These are phyloP conservation scores for Leptopilina myrica DNA, from an alignment of 2,888 invertebrate genomes.

Conservation along the genomic window DNA sequence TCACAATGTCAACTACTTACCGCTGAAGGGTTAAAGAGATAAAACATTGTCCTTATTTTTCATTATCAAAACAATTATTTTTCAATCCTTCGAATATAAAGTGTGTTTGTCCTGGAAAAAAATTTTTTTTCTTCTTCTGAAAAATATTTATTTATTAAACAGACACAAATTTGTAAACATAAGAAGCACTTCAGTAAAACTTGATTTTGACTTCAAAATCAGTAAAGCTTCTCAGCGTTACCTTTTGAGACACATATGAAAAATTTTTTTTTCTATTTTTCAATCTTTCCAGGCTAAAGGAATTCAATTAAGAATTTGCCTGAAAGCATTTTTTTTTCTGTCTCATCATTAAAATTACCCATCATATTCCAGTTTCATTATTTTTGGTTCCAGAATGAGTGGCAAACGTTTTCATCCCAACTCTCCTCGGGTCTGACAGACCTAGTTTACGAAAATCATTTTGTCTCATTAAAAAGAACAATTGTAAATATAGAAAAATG, in stretches of 20 bases:
- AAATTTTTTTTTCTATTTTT: constrained; percentile 25
- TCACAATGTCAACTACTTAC: constrained; percentile 11
- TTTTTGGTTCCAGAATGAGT: constrained; percentile 35
- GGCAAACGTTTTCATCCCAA: constrained; percentile 38
- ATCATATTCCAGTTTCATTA: constrained; percentile 36
- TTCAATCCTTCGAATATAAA: background rate
- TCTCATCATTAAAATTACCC: constrained; percentile 26
- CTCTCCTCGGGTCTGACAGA: constrained; percentile 41
- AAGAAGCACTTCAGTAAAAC: constrained; percentile 23
- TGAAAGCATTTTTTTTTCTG: constrained; percentile 19
- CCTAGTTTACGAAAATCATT: constrained; percentile 41
- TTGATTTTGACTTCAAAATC: constrained; percentile 29
- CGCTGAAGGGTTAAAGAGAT: constrained; percentile 35
- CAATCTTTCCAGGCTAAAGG: constrained; percentile 33
- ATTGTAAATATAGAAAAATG: background rate
- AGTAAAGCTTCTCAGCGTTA: constrained; percentile 32
- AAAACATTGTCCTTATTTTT: constrained; percentile 22
- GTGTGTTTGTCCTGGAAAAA: constrained; percentile 15
- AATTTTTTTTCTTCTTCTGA: background rate
- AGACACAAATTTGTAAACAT: background rate
- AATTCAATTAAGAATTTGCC: constrained; percentile 36
- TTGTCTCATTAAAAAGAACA: constrained; percentile 30
- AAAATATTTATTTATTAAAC: constrained; percentile 29
- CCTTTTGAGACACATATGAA: constrained; percentile 32
- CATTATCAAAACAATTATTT: constrained; percentile 7